A percentile compares a stretch with the other conserved stretches of the same genome.
Evolutionary conservation across 2,797 vertebrate species (phyloP).

Genomic region (Sitta carolinensis): DNA sequence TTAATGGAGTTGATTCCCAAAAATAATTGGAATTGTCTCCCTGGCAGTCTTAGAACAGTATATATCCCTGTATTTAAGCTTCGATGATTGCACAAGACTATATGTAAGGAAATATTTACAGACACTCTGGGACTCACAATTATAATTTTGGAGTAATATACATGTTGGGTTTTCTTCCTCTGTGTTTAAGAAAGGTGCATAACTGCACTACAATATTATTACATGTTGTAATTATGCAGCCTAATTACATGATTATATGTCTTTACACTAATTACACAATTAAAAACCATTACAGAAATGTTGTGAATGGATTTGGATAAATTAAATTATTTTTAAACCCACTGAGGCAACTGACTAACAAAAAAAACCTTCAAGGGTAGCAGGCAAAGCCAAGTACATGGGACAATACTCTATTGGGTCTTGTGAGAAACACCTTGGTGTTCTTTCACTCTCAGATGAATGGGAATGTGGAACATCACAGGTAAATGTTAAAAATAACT

Average conservation of each 20-base stretch:
- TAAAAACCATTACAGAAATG: constrained; percentile 60
- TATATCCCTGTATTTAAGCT: not conserved
- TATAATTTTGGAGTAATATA: not conserved
- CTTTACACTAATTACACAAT: constrained; percentile 70
- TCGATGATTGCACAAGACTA: not conserved
- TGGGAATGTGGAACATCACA: not conserved
- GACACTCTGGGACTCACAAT: not conserved
- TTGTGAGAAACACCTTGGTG: not conserved
- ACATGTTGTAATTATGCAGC: constrained; percentile 58
- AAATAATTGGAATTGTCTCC: not conserved
- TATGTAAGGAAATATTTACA: not conserved
- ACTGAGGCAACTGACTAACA: not conserved
- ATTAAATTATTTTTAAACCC: constrained; percentile 56
- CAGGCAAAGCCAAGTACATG: not conserved
- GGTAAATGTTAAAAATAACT: not conserved
- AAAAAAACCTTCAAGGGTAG: not conserved
- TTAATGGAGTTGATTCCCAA: not conserved
- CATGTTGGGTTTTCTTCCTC: not conserved
- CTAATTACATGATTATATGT: constrained; percentile 66
- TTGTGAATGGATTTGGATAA: constrained; percentile 60
- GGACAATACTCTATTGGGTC: not conserved
- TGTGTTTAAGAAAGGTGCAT: constrained; percentile 27
- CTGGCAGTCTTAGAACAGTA: not conserved
- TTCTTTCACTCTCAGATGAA: not conserved
- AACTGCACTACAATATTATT: constrained; percentile 62